Evolutionary conservation across 2,888 invertebrate genomes (phyloP).

Genomic region (Acronicta leporina): DNA sequence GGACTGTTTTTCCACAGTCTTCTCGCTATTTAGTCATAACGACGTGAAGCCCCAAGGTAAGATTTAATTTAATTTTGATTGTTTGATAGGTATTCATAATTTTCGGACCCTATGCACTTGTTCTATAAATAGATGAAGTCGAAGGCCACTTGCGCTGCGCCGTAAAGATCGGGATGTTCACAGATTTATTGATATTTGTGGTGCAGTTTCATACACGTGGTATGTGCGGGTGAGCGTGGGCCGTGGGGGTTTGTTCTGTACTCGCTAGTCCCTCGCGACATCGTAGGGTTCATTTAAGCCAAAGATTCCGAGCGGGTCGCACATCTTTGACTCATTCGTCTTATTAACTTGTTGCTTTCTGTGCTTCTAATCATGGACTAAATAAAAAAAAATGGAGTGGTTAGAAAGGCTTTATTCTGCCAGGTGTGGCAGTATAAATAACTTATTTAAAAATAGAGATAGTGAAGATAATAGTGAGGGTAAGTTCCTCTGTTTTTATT

Average conservation of each 20-base stretch:
- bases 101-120: slow-evolving; percentile 22
- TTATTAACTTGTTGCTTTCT: background rate
- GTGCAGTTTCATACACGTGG: too few relatives aligned
- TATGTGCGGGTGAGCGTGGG: background rate
- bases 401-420: background rate
- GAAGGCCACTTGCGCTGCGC: slow-evolving; percentile 67
- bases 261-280: too few relatives aligned
- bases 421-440: background rate
- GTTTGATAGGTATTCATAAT: slow-evolving; percentile 11
- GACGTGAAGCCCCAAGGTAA: slow-evolving; percentile 92
- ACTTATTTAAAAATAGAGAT: too few relatives aligned
- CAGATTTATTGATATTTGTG: slow-evolving; percentile 21
- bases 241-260: background rate
- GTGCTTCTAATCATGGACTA: background rate
- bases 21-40: slow-evolving; percentile 95
- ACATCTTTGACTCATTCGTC: slow-evolving; percentile 4
- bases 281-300: too few relatives aligned
- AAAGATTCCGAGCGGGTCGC: background rate
- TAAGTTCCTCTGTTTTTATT: too few relatives aligned
- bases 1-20: slow-evolving; percentile 96
- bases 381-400: slow-evolving; percentile 3
- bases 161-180: slow-evolving; percentile 37
- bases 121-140: slow-evolving; percentile 41
- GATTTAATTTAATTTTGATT: background rate
- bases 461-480: too few relatives aligned